Percentiles rank a stretch among this genome's conserved stretches.
These are phyloP conservation scores for Drosophila gaucha DNA, from an alignment of 2,888 invertebrate genomes.

Conservation along the genomic window DNA sequence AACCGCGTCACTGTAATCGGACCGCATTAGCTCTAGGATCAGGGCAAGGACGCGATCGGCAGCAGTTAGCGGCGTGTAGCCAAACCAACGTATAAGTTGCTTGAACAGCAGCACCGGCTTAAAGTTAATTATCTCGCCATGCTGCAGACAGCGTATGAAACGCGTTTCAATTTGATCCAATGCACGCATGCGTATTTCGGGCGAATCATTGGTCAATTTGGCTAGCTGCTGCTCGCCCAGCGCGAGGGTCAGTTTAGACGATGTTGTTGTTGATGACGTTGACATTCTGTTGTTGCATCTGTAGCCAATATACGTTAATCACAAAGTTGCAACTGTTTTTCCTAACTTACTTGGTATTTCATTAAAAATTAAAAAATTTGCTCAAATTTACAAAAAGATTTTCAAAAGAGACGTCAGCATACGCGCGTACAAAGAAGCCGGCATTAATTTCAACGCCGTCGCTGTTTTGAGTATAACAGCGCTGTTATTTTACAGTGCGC, in stretches of 20 bases:
- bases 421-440: constrained; percentile 39
- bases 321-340: background rate
- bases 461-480: background rate
- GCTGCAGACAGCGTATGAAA: constrained; percentile 71
- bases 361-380: background rate
- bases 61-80: constrained; percentile 66
- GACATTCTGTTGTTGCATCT: constrained; percentile 39
- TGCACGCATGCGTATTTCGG: constrained; percentile 82
- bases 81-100: constrained; percentile 83
- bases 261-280: constrained; percentile 2
- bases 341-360: background rate
- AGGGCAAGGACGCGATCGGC: constrained; percentile 76
- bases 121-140: constrained; percentile 72
- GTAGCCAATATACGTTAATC: background rate
- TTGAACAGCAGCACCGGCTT: constrained; percentile 80
- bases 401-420: constrained; percentile 28
- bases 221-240: constrained; percentile 61
- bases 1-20: constrained; percentile 63
- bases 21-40: constrained; percentile 76
- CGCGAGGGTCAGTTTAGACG: constrained; percentile 6
- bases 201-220: constrained; percentile 79
- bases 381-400: constrained; percentile 3
- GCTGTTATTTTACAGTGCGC: constrained; percentile 1
- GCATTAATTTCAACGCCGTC: constrained; percentile 21
- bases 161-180: constrained; percentile 81